A percentile compares a stretch with the other conserved stretches of the same genome.
These are phyloP conservation scores for Brachypterus glaber DNA, from an alignment of 2,888 invertebrate species.

Conservation along the genomic window DNA sequence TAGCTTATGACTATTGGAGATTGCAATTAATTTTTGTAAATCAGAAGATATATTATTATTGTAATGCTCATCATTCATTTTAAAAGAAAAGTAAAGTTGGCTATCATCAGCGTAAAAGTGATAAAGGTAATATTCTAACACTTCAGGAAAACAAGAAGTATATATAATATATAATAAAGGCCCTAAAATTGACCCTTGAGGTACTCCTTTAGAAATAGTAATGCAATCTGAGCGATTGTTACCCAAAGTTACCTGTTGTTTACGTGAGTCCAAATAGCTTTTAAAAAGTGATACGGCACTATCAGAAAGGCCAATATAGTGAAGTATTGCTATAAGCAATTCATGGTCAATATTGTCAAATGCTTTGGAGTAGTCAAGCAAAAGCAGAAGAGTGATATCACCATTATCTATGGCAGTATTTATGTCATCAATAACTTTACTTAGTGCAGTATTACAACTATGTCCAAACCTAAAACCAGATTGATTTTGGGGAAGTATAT, in stretches of 20 bases:
- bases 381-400: neutral
- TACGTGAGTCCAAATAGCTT: neutral
- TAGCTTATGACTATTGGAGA: no score
- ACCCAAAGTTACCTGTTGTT: neutral
- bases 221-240: neutral
- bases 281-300: neutral
- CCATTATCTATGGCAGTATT: no score
- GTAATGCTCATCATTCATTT: neutral
- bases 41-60: no score
- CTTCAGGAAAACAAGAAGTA: no score
- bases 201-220: no score
- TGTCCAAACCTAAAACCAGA: neutral
- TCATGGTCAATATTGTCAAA: neutral
- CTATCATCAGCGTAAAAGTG: constrained; percentile 1
- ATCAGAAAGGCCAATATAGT: neutral
- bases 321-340: neutral
- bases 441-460: neutral
- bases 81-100: neutral
- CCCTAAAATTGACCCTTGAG: constrained; percentile 1
- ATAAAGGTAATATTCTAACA: neutral
- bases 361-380: neutral
- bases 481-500: no score
- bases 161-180: no score
- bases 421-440: no score
- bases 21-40: no score